A percentile compares a stretch with the other conserved stretches of the same genome.
These are phyloP conservation scores for Emydocephalus ijimae DNA, from an alignment of 2,113 vertebrate genomes.

Conservation along the genomic window DNA sequence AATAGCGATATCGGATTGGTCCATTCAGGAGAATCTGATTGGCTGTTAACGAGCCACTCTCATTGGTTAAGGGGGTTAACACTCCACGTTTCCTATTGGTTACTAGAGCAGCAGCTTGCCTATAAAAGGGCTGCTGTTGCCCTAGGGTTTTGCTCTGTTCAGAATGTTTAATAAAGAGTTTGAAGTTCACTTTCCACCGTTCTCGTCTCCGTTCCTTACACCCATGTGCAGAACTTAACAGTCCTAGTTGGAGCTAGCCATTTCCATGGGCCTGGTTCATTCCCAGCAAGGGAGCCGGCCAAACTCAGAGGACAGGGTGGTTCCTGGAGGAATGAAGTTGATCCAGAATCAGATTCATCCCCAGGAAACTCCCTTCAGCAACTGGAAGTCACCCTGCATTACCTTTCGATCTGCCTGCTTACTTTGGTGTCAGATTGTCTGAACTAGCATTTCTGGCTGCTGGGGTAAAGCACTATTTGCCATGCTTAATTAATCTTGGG, in stretches of 20 bases:
- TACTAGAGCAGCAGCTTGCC: too few relatives aligned
- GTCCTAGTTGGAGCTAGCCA: not conserved
- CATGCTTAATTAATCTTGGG: not conserved
- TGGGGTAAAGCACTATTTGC: not conserved
- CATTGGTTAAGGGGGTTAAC: too few relatives aligned
- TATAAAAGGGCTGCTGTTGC: too few relatives aligned
- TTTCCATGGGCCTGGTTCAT: not conserved
- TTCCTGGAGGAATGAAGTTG: not conserved
- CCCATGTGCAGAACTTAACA: too few relatives aligned
- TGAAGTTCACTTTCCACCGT: too few relatives aligned
- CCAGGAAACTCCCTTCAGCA: not conserved
- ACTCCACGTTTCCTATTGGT: too few relatives aligned
- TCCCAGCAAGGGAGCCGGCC: not conserved
- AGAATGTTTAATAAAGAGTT: too few relatives aligned
- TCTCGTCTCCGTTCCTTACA: too few relatives aligned
- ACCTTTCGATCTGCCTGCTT: not conserved
- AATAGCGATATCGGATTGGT: too few relatives aligned
- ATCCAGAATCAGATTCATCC: not conserved
- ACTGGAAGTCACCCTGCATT: not conserved
- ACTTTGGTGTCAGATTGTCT: conserved; percentile 4
- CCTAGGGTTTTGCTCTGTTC: too few relatives aligned
- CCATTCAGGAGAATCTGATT: too few relatives aligned
- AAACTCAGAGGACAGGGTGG: not conserved
- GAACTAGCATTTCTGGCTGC: not conserved
- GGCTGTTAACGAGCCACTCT: too few relatives aligned